Percentiles rank a stretch among this genome's conserved stretches.
Evolutionary conservation across 1,140 invertebrate species (phyloP).

Genomic region (Stenopsyche tienmushanensis): DNA sequence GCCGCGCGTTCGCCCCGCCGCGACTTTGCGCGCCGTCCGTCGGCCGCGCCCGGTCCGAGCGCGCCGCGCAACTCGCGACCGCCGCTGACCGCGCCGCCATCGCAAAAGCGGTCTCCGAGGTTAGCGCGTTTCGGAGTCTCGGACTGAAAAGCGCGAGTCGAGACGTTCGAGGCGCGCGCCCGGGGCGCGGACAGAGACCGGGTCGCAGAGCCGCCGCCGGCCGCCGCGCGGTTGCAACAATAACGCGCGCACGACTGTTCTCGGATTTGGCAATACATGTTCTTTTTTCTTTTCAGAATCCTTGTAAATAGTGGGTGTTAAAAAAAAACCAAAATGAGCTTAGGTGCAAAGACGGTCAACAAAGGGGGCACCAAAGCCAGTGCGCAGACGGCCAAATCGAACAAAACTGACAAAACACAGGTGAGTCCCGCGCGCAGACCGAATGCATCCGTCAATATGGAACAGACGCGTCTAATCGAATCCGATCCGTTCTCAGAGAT

Average conservation of each 20-base stretch:
- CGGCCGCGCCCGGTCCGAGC: not conserved
- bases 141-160: too few relatives aligned
- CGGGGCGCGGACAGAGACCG: not conserved
- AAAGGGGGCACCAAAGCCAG: constrained; percentile 54
- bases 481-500: constrained; percentile 2
- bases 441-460: not conserved
- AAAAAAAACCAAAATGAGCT: constrained; percentile 58
- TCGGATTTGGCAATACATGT: too few relatives aligned
- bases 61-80: not conserved
- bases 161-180: not conserved
- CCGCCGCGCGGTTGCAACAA: not conserved
- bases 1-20: not conserved
- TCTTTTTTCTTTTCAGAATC: constrained; percentile 51
- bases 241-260: too few relatives aligned
- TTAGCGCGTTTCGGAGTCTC: too few relatives aligned
- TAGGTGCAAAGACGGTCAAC: constrained; percentile 54
- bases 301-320: constrained; percentile 60
- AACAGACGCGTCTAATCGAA: not conserved
- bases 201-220: not conserved
- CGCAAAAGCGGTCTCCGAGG: too few relatives aligned
- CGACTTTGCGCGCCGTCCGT: not conserved
- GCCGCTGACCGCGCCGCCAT: not conserved
- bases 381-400: constrained; percentile 30
- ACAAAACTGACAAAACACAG: constrained; percentile 55
- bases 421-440: constrained; percentile 39